These are phyloP conservation scores for Picathartes gymnocephalus DNA, from an alignment of 2,113 vertebrate species.

Conservation along the genomic window DNA sequence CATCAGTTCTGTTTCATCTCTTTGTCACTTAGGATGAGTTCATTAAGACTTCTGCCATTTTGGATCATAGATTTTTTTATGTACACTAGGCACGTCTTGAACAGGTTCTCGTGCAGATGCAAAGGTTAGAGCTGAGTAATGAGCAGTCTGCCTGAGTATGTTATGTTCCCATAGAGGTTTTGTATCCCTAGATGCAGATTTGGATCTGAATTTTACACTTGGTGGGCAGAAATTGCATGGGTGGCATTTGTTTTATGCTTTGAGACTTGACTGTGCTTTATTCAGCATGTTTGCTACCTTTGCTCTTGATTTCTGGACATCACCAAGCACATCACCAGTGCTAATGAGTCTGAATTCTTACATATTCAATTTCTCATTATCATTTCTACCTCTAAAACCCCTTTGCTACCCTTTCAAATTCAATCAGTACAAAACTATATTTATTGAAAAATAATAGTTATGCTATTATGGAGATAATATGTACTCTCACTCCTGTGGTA, in stretches of 20 bases:
- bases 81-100: fast-evolving
- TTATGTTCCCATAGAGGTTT: neutral
- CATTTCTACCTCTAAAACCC: neutral
- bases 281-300: neutral
- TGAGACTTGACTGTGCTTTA: neutral
- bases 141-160: neutral
- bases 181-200: neutral
- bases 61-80: neutral
- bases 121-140: neutral
- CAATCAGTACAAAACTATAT: neutral
- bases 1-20: neutral
- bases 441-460: neutral
- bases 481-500: neutral
- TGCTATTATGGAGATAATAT: neutral
- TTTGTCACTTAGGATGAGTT: neutral
- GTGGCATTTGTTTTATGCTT: neutral
- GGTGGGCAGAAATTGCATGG: neutral
- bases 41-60: neutral
- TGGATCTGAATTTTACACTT: neutral
- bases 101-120: neutral
- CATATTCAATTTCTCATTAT: neutral
- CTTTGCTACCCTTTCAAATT: neutral
- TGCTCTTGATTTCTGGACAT: neutral
- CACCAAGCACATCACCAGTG: neutral
- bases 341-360: neutral